Conservation (phyloP, 2,888 invertebrate species). For the Pherbina coryleti region DNA sequence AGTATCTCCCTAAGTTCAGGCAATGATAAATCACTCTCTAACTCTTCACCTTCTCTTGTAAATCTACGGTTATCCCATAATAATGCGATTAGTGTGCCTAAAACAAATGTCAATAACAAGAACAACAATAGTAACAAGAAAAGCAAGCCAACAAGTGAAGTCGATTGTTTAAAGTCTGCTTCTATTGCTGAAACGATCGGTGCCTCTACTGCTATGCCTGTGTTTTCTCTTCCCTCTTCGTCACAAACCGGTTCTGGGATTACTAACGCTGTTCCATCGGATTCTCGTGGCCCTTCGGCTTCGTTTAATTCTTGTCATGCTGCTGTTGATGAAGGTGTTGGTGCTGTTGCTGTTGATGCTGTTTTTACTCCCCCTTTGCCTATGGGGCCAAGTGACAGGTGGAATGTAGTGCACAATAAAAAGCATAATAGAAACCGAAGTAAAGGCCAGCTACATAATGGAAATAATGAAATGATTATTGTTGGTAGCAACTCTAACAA, state of each 20-base stretch:
- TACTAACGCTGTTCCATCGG: not conserved
- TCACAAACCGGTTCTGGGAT: not conserved
- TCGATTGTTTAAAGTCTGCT: not conserved
- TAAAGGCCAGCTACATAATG: not conserved
- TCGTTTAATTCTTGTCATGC: not conserved
- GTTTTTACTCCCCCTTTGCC: not conserved
- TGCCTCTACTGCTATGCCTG: not conserved
- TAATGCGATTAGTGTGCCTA: not conserved
- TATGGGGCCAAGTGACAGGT: not conserved
- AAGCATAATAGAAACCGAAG: not conserved
- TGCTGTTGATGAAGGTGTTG: not conserved
- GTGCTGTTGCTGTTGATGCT: not conserved
- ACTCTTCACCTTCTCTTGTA: not conserved
- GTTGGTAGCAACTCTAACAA: conserved; percentile 1
- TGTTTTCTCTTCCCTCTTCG: not conserved
- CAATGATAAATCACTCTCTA: not conserved
- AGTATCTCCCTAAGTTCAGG: not conserved
- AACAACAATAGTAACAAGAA: conserved; percentile 1
- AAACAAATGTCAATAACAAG: not conserved
- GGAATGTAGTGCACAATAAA: not conserved
- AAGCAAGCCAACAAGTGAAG: not conserved
- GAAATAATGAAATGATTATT: not conserved
- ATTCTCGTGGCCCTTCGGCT: not conserved
- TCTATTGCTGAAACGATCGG: not conserved
- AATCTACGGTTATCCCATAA: not conserved